Base-by-base conservation (phyloP, 2,113 vertebrate species). In the Athene cunicularia region DNA sequence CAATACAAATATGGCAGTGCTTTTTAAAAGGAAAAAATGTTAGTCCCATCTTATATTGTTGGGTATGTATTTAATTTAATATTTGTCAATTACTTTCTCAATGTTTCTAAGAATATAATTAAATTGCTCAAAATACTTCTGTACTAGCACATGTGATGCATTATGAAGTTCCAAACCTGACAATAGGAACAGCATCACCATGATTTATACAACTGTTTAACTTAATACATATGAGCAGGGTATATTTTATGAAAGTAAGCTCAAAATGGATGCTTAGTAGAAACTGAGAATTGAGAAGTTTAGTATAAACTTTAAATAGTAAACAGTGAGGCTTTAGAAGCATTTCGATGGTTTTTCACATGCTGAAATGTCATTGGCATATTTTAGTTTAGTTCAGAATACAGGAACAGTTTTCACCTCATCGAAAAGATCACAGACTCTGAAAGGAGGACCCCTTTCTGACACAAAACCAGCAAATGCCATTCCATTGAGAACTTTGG, bases 391-490 rank as follows among this genome's bases (percentile, higher is more conserved):
- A 43, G 8, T 86, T 41, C 21, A 26, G 27, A 82, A 70, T 32
- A 82, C 4, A 56, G 22, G n/a, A 90, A 80, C 2, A 35, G 14
- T 56, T 91, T 83, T 89, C 97, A 99, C 99, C 99, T 99, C 99
- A 98, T 99, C 99, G 98, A 99, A 99, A 66, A 99, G 99, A 98
- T 99, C 99, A 79, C 99, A 99, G 93, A 99, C 97, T 98, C 99
- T 97, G 98, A 99, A 99, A 43, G 99, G 99, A 93, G 99, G 99
- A 75, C 99, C 99, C 90, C 99, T 98, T 96, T 99, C 99, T 55
- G 99, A 99, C 93, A 99, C 99, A 93, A 99, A 99, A 94, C 99
- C 99, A 95, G 99, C 99, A 93, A 99, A 99, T 39, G 99, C 99
- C 99, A 99, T 99, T 98, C 99, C 99, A 95, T 99, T 99, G 97